phyloP scores from a whole-genome alignment of 1,140 invertebrate species.

The Drosophila kurseongensis region DNA sequence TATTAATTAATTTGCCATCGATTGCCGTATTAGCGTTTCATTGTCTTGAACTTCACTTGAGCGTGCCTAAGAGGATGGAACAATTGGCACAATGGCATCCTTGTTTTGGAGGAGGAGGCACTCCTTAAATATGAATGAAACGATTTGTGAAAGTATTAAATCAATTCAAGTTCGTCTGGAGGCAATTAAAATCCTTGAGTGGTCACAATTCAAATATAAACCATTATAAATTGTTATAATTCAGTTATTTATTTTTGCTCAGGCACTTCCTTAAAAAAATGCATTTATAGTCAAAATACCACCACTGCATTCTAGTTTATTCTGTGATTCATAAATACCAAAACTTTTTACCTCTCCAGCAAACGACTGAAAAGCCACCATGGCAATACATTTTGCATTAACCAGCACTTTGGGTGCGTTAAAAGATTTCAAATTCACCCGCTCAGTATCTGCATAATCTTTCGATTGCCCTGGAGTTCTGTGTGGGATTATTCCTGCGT shows the following conservation, averaged over 20 bases:
- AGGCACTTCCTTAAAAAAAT: too few species aligned
- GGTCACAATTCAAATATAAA: too few species aligned
- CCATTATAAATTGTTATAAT: too few species aligned
- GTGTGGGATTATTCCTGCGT: conserved; percentile 22
- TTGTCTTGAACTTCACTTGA: conserved; percentile 57
- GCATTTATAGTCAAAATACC: too few species aligned
- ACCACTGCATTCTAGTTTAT: neutral
- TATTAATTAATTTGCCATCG: conserved; percentile 77
- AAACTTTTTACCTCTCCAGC: neutral
- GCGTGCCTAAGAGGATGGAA: conserved; percentile 46
- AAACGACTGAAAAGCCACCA: neutral
- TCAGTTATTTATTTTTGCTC: too few species aligned
- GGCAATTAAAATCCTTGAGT: neutral
- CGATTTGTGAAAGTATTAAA: conserved; percentile 3
- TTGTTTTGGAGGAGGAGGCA: neutral
- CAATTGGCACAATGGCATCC: conserved; percentile 4
- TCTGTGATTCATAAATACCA: neutral
- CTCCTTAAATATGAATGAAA: conserved; percentile 26
- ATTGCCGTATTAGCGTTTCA: conserved; percentile 55
- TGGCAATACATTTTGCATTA: conserved; percentile 35
- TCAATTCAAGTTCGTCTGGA: neutral
- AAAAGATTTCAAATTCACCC: conserved; percentile 12
- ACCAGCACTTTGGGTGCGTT: conserved; percentile 27
- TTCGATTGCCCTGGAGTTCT: conserved; percentile 27
- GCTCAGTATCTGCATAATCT: conserved; percentile 37